Conservation (phyloP, 2,113 vertebrate species). For the Labeo rohita region DNA sequence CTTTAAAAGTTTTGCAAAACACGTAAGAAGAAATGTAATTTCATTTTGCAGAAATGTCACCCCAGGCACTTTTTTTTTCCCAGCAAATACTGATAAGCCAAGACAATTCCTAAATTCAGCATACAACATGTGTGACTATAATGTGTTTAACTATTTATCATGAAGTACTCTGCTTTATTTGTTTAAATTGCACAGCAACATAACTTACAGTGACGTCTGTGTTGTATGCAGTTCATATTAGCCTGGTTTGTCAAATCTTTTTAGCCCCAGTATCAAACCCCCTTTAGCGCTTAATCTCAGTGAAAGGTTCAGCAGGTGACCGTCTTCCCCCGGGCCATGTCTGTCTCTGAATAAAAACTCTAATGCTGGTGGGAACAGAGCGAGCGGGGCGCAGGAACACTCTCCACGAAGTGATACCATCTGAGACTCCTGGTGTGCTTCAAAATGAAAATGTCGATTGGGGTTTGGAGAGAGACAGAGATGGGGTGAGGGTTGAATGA, state of each 20-base stretch:
- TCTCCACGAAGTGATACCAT: conserved; percentile 41
- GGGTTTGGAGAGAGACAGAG: not conserved
- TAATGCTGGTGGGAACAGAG: conserved; percentile 9
- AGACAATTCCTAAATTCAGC: not conserved
- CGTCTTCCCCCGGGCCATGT: not conserved
- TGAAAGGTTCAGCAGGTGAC: conserved; percentile 50
- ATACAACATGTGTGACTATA: not conserved
- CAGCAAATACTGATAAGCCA: not conserved
- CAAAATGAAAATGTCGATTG: conserved; percentile 52
- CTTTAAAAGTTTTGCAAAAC: not conserved
- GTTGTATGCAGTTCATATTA: not conserved
- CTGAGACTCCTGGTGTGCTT: conserved; percentile 44
- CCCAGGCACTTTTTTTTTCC: too few species aligned
- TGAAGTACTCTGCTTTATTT: not conserved
- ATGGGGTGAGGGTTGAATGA: conserved; percentile 6
- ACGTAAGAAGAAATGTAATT: not conserved
- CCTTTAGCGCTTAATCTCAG: conserved; percentile 53
- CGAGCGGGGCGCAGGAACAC: not conserved
- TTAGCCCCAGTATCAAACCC: conserved; percentile 18
- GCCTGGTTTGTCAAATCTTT: conserved; percentile 6
- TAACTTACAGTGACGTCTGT: not conserved
- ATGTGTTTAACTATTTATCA: not conserved
- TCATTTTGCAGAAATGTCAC: not conserved
- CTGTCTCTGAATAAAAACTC: conserved; percentile 37
- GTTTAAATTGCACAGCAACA: not conserved